Conservation (phyloP, 2,797 vertebrate genomes). For the Acridotheres tristis region DNA sequence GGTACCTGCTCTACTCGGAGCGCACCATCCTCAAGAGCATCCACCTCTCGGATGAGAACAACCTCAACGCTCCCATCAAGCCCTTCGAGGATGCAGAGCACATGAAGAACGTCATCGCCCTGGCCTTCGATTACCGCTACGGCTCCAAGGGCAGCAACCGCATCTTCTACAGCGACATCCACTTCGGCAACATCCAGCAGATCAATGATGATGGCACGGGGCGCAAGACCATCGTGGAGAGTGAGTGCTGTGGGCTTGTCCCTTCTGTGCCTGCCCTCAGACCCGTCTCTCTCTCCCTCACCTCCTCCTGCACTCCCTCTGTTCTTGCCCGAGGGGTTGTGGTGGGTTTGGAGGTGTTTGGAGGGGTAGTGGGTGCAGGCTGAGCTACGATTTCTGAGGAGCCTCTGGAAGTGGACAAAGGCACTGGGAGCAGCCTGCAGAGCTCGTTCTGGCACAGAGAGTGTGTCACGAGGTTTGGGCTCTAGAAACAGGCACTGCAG, state of each 20-base stretch:
- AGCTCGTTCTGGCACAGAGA: neutral
- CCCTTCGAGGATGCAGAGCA: constrained; percentile 95
- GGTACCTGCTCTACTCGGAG: constrained; percentile 95
- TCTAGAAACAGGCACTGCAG: neutral
- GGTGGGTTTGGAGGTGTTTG: rapidly evolving
- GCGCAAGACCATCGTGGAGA: constrained; percentile 92
- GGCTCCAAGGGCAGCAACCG: constrained; percentile 88
- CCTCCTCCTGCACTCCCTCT: neutral
- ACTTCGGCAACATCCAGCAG: constrained; percentile 98
- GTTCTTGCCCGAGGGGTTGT: neutral
- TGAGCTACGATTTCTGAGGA: neutral
- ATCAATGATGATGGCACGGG: constrained; percentile 90
- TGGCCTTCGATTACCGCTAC: constrained; percentile 92
- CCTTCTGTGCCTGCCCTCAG: neutral
- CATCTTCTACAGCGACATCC: constrained; percentile 98
- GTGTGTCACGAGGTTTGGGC: neutral
- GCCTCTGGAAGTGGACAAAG: neutral
- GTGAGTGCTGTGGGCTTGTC: constrained; percentile 74
- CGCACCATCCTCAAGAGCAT: constrained; percentile 97
- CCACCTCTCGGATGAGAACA: constrained; percentile 96
- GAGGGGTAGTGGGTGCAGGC: neutral
- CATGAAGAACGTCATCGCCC: constrained; percentile 97
- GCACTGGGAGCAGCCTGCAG: neutral
- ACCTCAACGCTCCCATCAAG: constrained; percentile 94
- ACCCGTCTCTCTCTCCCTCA: no score